Conservation (phyloP, 2,113 vertebrate species). For the Rallus limicola region DNA sequence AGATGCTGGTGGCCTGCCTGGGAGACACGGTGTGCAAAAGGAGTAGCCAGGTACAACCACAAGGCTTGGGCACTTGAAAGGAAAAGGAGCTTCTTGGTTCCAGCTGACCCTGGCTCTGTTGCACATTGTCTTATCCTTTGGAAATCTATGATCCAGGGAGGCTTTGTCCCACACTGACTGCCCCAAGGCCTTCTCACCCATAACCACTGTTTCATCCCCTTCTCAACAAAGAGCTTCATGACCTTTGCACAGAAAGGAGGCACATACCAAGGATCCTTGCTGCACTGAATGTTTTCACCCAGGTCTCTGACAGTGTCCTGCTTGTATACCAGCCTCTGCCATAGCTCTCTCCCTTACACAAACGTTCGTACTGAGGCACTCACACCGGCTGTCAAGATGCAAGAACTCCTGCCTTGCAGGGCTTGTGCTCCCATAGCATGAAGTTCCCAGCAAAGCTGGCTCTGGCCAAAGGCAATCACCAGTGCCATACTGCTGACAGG, state of each 20-base stretch:
- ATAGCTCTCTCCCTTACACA: background rate
- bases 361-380: background rate
- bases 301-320: background rate
- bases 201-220: background rate
- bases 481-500: background rate
- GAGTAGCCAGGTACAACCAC: background rate
- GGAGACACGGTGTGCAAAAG: background rate
- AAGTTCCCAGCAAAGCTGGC: background rate
- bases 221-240: background rate
- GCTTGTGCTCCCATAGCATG: background rate
- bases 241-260: background rate
- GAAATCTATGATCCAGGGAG: background rate
- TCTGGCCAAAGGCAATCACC: background rate
- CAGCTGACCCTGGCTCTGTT: background rate
- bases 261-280: background rate
- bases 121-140: background rate
- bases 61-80: background rate
- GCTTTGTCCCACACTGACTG: background rate
- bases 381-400: background rate
- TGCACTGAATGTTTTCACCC: background rate
- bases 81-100: background rate
- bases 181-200: background rate
- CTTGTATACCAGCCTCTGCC: background rate
- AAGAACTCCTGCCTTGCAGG: background rate
- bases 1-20: accelerated